Evolutionary conservation across 2,888 invertebrate genomes (phyloP), one percentile per base, ranked within the genome.

Genomic region (Polymixis flavicincta): DNA sequence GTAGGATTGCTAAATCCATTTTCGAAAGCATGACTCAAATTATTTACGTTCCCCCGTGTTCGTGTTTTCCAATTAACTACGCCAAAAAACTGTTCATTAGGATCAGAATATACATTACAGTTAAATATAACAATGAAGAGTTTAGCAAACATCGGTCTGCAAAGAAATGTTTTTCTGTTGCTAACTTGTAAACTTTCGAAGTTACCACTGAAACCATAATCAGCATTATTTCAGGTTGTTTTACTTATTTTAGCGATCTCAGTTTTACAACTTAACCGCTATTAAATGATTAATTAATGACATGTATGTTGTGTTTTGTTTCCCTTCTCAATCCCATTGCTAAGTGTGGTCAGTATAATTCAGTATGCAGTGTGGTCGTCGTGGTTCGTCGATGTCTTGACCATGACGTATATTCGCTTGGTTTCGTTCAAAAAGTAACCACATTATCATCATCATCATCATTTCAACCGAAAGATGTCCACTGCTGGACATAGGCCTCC

Each of bases 41-140:
- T 42, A 50, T 28, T 37, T 82, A 70, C 25, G 7, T 11, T 8
- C 63, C 69, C 32, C 82, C 85, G 1, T 82, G 82, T 72, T 5
- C 50, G 8, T 83, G 82, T 61, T 83, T 85, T n/a, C 82, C 82
- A 54, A 54, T 68, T 17, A 71, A 54, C 25, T 83, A 83, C 17
- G 66, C 67, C 7, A 85, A 85, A 68, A 81, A 67, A 57, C n/a
- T 83, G 5, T 83, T 65, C 13, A 76, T 82, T 22, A 81, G 82
- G 37, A 76, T 81, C 13, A 72, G 82, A 71, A 85, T 82, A 76
- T 82, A 60, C 28, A 70, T 85, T 6, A 81, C 77, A 45, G 50
- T 83, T 0, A 83, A 85, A 77, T 57, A 17, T 71, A 85, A 83
- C 61, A 83, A 83, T 57, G 71, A 82, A 37, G 81, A 76, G 48